These are phyloP conservation scores for Drosophila mimica DNA, from an alignment of 2,888 invertebrate genomes.

Conservation along the genomic window DNA sequence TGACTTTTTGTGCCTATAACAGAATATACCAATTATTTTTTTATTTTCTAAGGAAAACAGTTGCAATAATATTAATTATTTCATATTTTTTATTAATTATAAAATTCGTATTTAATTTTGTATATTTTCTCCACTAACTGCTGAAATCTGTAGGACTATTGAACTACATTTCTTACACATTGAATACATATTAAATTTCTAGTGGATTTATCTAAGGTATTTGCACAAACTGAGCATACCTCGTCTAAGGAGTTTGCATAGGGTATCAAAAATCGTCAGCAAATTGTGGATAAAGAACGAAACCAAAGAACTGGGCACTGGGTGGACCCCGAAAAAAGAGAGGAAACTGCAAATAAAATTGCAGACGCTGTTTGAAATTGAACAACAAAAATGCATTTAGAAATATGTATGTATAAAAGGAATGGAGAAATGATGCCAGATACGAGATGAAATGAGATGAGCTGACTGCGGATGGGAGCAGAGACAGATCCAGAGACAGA, in stretches of 20 bases:
- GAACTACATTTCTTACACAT: rapidly evolving
- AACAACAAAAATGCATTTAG: slow-evolving; percentile 81
- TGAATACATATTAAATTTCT: not conserved
- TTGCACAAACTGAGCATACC: not conserved
- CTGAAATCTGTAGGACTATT: not conserved
- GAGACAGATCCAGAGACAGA: not conserved
- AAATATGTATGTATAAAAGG: slow-evolving; percentile 61
- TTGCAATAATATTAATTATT: not conserved
- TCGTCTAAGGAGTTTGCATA: not conserved
- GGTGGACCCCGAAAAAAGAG: slow-evolving; percentile 24
- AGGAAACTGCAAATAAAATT: slow-evolving; percentile 70
- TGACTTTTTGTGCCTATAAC: too few relatives aligned
- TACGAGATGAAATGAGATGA: slow-evolving; percentile 23
- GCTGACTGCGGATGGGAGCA: slow-evolving; percentile 11
- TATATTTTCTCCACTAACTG: rapidly evolving
- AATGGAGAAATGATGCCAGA: slow-evolving; percentile 34
- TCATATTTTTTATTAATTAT: not conserved
- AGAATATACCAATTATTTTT: too few relatives aligned
- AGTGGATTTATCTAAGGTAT: not conserved
- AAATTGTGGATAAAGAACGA: slow-evolving; percentile 19
- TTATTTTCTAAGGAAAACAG: not conserved
- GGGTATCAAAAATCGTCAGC: slow-evolving; percentile 9
- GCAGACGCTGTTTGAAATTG: slow-evolving; percentile 77
- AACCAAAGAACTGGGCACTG: slow-evolving; percentile 29
- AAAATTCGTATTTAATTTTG: not conserved